Base-by-base conservation (phyloP, 2,888 invertebrate genomes). In the Cheilosia soror region DNA sequence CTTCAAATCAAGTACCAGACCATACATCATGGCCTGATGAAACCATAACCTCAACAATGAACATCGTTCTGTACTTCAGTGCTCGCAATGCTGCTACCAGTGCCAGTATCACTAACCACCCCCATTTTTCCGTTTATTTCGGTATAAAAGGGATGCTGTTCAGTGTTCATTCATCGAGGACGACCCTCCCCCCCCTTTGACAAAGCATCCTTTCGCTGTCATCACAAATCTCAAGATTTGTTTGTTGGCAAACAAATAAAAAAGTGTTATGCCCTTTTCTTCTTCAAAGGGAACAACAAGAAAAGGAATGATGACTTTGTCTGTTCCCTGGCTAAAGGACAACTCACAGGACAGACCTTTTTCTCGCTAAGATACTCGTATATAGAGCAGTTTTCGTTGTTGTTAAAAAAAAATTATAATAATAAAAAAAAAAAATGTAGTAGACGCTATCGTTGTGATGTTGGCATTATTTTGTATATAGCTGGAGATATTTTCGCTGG, bases 221-320 rank as follows among this genome's bases (percentile, higher is more conserved):
- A 75, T 84, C 84, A 69, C 84, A 84, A 84, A 80, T 84, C 80
- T 80, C 60, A 76, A 75, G 84, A 84, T 80, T 84, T 80, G 84
- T 76, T 84, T 80, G 80, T 80, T 71, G 69, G 75, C 84, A 84
- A 80, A 80, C 84, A 84, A 84, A 84, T 76, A 71, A 79, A 79
- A 84, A 84, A 75, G 80, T 80, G 80, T 84, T 84, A 44, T 76
- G 80, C 84, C 84, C 79, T 68, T 79, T 83, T 77, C 77, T 27
- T 51, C 60, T 62, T 83, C 72, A 83, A 83, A 83, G 78, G 51
- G 58, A 53, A 71, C 82, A 82, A 77, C 71, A 66, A 77, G 77
- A 75, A 75, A 65, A 42, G 73, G 69, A 80, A 80, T 71, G 84
- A 84, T 84, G 80, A 80, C 80, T 84, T 76, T 75, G 80, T 66